These are phyloP conservation scores for Hyposoter didymator DNA, from an alignment of 2,888 invertebrate species.

Conservation along the genomic window DNA sequence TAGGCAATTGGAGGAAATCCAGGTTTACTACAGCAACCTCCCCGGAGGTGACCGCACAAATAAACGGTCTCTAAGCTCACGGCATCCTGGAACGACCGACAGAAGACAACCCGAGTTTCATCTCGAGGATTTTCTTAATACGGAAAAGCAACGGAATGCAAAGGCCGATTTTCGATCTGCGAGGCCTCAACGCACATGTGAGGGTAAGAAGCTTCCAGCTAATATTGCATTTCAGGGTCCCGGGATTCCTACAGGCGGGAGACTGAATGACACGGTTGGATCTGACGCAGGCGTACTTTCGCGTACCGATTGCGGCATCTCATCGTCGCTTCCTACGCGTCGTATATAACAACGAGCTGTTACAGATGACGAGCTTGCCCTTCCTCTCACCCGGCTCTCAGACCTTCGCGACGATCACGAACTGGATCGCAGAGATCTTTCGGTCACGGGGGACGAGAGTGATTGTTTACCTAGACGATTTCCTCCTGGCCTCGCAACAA, in stretches of 20 bases:
- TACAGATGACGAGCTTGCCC: conserved; percentile 66
- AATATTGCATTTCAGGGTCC: conserved; percentile 44
- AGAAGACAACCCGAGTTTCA: conserved; percentile 52
- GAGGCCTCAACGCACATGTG: conserved; percentile 75
- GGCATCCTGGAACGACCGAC: conserved; percentile 3
- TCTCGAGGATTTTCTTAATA: conserved; percentile 57
- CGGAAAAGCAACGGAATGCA: conserved; percentile 51
- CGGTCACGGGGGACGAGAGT: conserved; percentile 61
- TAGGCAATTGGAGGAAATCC: conserved; percentile 48
- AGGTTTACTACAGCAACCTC: conserved; percentile 27
- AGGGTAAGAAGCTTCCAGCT: conserved; percentile 71
- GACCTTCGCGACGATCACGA: conserved; percentile 52
- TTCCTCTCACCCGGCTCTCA: no score
- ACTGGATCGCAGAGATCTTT: conserved; percentile 71
- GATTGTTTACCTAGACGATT: conserved; percentile 67
- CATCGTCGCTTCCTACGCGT: conserved; percentile 70
- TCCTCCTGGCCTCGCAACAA: conserved; percentile 67
- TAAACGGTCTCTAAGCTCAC: conserved; percentile 12
- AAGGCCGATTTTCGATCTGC: conserved; percentile 82
- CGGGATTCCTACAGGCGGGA: conserved; percentile 65
- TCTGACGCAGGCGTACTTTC: conserved; percentile 63
- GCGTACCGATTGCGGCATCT: conserved; percentile 63
- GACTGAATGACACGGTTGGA: conserved; percentile 71
- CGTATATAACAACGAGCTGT: conserved; percentile 67
- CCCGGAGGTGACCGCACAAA: conserved; percentile 43